Percentiles rank a stretch among this genome's conserved stretches.
These are phyloP conservation scores for Nyctibius bracteatus DNA, from an alignment of 2,113 vertebrate species.

Conservation along the genomic window DNA sequence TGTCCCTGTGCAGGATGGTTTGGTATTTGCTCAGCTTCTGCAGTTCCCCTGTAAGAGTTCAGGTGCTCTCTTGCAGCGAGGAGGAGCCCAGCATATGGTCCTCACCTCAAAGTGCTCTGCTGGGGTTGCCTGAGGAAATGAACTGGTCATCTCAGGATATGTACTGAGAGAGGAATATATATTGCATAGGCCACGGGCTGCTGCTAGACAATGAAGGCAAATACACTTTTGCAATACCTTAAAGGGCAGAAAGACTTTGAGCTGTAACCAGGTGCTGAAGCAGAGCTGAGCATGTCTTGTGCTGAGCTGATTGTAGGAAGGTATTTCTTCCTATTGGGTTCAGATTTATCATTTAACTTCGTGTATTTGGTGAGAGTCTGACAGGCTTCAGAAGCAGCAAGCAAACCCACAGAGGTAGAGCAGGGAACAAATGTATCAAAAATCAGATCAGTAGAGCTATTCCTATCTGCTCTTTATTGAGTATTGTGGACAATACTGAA, in stretches of 20 bases:
- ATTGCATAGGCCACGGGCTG: accelerated
- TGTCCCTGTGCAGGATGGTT: background rate
- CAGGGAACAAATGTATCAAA: background rate
- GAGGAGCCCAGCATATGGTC: accelerated
- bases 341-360: background rate
- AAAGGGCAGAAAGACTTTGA: background rate
- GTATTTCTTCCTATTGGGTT: background rate
- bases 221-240: background rate
- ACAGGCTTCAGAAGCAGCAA: background rate
- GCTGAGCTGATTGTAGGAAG: background rate
- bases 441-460: background rate
- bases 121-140: background rate
- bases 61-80: background rate
- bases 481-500: background rate
- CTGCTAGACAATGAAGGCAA: background rate
- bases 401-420: background rate
- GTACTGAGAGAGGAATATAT: accelerated
- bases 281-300: background rate
- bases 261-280: background rate
- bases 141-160: background rate
- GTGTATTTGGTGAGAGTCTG: background rate
- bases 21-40: background rate
- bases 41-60: background rate
- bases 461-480: background rate
- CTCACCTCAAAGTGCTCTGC: background rate